Conservation (phyloP, 2,113 vertebrate species). For the Python bivittatus region DNA sequence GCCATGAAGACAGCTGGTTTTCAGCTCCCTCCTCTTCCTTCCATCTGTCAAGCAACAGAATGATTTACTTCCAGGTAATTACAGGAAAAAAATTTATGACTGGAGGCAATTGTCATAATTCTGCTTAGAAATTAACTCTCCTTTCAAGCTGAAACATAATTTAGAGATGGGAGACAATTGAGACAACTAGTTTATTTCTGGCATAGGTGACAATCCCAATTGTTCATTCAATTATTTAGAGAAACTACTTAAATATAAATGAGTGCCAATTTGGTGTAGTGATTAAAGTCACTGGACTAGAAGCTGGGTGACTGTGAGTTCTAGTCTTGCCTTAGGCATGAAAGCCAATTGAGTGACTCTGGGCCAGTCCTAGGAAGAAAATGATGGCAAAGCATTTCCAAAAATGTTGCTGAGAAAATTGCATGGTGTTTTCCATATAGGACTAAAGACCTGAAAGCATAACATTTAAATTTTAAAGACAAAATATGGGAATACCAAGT, state of each 20-base stretch:
- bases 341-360: background rate
- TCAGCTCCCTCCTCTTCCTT: background rate
- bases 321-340: background rate
- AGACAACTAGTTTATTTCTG: background rate
- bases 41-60: background rate
- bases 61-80: constrained; percentile 33
- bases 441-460: background rate
- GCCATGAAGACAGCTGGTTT: no score
- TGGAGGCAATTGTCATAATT: constrained; percentile 29
- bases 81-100: constrained; percentile 7
- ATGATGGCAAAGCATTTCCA: background rate
- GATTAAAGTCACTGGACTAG: background rate
- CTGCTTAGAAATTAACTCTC: constrained; percentile 21
- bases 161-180: constrained; percentile 13
- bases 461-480: background rate
- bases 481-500: background rate
- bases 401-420: background rate
- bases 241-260: background rate
- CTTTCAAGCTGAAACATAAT: constrained; percentile 13
- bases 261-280: background rate
- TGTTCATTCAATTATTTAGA: background rate
- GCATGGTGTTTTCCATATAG: background rate
- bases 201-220: background rate
- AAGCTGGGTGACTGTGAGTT: background rate
- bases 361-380: background rate